Evolutionary conservation across 2,113 vertebrate species (phyloP), one percentile per base, ranked within the genome.

Genomic region (Rallus limicola): DNA sequence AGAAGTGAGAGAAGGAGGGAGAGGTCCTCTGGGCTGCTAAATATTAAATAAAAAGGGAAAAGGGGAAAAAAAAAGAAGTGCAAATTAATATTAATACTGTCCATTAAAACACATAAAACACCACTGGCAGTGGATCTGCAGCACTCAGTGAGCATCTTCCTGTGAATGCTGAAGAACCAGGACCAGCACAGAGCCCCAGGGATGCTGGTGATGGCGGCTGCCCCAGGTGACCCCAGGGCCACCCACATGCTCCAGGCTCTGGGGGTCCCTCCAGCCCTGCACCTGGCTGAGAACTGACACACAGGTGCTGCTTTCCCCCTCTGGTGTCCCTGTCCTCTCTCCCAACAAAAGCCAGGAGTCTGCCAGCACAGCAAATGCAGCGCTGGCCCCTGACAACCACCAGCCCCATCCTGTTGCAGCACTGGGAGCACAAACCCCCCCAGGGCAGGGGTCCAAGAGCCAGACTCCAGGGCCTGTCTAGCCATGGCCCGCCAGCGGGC

Each of bases 31-130:
- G 8, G 83, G 88, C 34, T 78, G n/a, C 86, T 97, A 95, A 96
- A 96, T 88, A 96, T 94, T 96, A 93, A 93, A 96, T 83, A 81
- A 96, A 95, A 93, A 90, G 11, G 25, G 28, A 81, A 86, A 94
- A 40, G 2, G 6, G 25, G 14, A 9, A 16, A 19, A 62, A 60
- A 67, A 72, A 62, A n/a, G n/a, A 79, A 48, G 11, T n/a, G 31
- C 28, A 81, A 94, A 88, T 97, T 95, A 96, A 95, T 97, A 95
- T 97, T 97, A 96, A 97, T 95, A 42, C 63, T 63, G 24, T 87
- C 92, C 95, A 95, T 95, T 97, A 95, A 88, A 86, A 82, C 56
- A 55, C 80, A 75, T 74, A 91, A 90, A 96, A 88, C 19, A 24
- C 42, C 55, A 53, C 86, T 93, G 86, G 91, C 86, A 94, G 56